Evolutionary conservation across 1,140 invertebrate genomes (phyloP), one percentile per base, ranked within the genome.

Genomic region (Globodera rostochiensis): DNA sequence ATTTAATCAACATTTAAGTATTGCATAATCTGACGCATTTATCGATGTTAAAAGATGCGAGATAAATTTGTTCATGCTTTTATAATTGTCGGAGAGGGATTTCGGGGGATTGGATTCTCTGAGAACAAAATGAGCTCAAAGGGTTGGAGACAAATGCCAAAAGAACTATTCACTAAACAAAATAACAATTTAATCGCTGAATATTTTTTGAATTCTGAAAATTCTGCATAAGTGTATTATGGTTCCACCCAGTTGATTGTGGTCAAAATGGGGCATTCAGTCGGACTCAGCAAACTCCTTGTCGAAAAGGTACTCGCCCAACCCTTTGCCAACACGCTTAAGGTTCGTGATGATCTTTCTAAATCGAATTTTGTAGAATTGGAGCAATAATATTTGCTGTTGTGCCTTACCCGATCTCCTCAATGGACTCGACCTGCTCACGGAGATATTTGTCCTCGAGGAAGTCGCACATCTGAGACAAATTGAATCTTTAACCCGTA

Each of bases 221-320:
- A 64, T 64, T 13, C 57, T 64, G 57, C 57, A 64, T 36, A 64
- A 64, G 57, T 64, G 50, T 19, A 64, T 64, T 64, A 19, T 13
- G 19, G 57, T 64, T 11, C 9, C 50, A 13, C 19, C 64, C 64
- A 11, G 15, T 47, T 47, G 64, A 47, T 7, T 53, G 15, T 53
- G 15, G 13, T 8, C 74, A 25, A 64, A 36, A 9, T 21, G n/a
- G n/a, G 13, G 4, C 70, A 74, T 50, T 79, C 73, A 79, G 57
- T 64, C 57, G 50, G 79, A 82, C 13, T 84, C 83, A 11, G 57
- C 57, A 64, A 83, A 86, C 53, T 86, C 84, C 85, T 92, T 92
- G 90, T 93, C 92, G 84, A 92, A 93, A 81, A 92, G 89, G 90
- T 91, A 93, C 86, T 93, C 92, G 80, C 93, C 93, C 25, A 93